Percentiles rank a stretch among this genome's conserved stretches.
phyloP scores from a whole-genome alignment of 1,140 invertebrate genomes.

The Trachymyrmex cornetzi region DNA sequence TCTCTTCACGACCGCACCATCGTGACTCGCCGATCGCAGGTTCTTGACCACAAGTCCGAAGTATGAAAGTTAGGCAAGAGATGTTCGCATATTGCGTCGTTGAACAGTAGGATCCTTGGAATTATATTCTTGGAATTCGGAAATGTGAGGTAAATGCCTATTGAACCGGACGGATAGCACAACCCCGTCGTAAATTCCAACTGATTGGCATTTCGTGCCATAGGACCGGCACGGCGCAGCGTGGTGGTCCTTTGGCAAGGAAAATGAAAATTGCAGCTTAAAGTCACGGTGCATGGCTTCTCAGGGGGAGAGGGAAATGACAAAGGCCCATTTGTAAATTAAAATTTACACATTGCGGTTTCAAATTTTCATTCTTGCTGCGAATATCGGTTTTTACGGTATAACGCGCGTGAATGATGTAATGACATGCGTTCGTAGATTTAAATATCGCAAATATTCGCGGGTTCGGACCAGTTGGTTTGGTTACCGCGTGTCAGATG shows the following conservation, averaged over 20 bases:
- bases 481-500: constrained; percentile 48
- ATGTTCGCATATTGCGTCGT: background rate
- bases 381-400: constrained; percentile 10
- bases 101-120: background rate
- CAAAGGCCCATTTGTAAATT: background rate
- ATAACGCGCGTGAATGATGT: constrained; percentile 9
- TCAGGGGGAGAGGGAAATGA: background rate
- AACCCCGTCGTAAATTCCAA: constrained; percentile 26
- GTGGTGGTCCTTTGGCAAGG: background rate
- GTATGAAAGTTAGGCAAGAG: constrained; percentile 34
- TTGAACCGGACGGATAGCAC: background rate
- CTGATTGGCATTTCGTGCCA: constrained; percentile 22
- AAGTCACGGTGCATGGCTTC: constrained; percentile 3
- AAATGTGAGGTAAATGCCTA: background rate
- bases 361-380: constrained; percentile 25
- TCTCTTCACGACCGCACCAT: constrained; percentile 28
- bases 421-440: constrained; percentile 46
- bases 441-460: constrained; percentile 59
- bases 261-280: constrained; percentile 7
- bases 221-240: too few species aligned
- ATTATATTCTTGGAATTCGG: constrained; percentile 11
- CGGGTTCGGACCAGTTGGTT: constrained; percentile 10
- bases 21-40: background rate
- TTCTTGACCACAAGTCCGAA: constrained; percentile 12
- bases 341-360: constrained; percentile 34